These are phyloP conservation scores for Eristalis arbustorum DNA, from an alignment of 2,888 invertebrate species.

Conservation along the genomic window DNA sequence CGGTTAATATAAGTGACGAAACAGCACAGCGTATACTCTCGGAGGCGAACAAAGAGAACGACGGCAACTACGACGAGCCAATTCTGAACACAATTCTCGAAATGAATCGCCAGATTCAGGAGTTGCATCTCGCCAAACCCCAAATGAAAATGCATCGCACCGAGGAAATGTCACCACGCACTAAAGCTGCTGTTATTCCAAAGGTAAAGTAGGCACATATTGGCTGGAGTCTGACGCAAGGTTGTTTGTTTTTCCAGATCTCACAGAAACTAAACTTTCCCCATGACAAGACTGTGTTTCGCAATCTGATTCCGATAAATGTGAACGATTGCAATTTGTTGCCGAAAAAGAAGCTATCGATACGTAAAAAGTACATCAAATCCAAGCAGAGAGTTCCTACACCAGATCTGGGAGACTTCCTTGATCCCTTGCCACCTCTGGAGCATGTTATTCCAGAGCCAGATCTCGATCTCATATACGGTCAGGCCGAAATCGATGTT, in stretches of 20 bases:
- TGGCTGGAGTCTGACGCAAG: neutral
- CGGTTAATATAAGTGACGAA: slow-evolving; percentile 43
- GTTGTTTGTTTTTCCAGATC: slow-evolving; percentile 70
- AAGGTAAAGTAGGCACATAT: slow-evolving; percentile 70
- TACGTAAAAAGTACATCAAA: slow-evolving; percentile 61
- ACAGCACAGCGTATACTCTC: slow-evolving; percentile 8
- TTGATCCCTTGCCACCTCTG: slow-evolving; percentile 72
- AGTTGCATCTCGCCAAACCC: slow-evolving; percentile 54
- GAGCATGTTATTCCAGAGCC: slow-evolving; percentile 72
- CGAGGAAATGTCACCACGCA: slow-evolving; percentile 71
- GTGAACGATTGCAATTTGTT: slow-evolving; percentile 75
- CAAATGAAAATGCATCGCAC: slow-evolving; percentile 9
- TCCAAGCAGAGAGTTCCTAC: slow-evolving; percentile 62
- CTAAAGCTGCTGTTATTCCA: slow-evolving; percentile 73
- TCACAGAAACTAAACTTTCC: slow-evolving; percentile 76
- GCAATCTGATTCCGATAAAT: slow-evolving; percentile 75
- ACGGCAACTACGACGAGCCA: slow-evolving; percentile 71
- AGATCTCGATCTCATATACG: slow-evolving; percentile 65
- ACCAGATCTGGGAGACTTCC: slow-evolving; percentile 74
- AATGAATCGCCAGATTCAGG: slow-evolving; percentile 69
- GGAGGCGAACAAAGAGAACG: slow-evolving; percentile 48
- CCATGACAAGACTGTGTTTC: slow-evolving; percentile 72
- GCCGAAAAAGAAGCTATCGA: slow-evolving; percentile 61
- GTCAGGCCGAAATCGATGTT: slow-evolving; percentile 27
- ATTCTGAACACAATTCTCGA: slow-evolving; percentile 73